Evolutionary conservation across 2,888 invertebrate species (phyloP), one percentile per base, ranked within the genome.

Genomic region (Patella depressa): DNA sequence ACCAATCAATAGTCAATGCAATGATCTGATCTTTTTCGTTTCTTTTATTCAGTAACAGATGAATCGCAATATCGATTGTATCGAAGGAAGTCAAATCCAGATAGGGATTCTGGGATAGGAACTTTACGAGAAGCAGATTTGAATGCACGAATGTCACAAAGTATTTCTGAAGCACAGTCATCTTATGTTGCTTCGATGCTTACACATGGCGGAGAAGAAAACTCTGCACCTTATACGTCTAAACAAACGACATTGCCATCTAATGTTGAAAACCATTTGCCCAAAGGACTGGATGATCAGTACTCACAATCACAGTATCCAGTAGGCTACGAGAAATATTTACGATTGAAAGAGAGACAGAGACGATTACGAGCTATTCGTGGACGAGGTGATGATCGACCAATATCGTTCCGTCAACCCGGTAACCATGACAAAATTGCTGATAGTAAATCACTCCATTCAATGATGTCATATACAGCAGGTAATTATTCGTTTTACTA

Each of bases 321-420:
- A 57, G 85, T 88, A n/a, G 88, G 88, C 9, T 88, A 89, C 75
- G 85, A 87, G 54, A 89, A 89, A 72, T 90, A 90, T 78, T 78
- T 89, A 15, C 82, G 84, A 73, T 78, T 90, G 75, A 88, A 88
- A 75, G 89, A 89, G 54, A 82, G 90, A 53, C 88, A 88, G 81
- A 83, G 85, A 55, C 86, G 88, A 78, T 82, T 90, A 69, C 82
- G 85, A 55, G 85, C 85, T n/a, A 81, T 89, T 9, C 83, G 88
- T 24, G 77, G 81, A 12, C 24, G 24, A 24, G 65, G 65, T 12
- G 65, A 24, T 12, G 65, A 24, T 19, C 45, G 45, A 45, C 65
- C 65, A 0, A 12, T 65, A 65, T 65, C 65, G 7, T 65, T 65
- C 3, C 19, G 65, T 11, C 19, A 65, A 24, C 65, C 19, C 3